phyloP scores from a whole-genome alignment of 1,140 invertebrate species.

The Laodelphax striatellus region DNA sequence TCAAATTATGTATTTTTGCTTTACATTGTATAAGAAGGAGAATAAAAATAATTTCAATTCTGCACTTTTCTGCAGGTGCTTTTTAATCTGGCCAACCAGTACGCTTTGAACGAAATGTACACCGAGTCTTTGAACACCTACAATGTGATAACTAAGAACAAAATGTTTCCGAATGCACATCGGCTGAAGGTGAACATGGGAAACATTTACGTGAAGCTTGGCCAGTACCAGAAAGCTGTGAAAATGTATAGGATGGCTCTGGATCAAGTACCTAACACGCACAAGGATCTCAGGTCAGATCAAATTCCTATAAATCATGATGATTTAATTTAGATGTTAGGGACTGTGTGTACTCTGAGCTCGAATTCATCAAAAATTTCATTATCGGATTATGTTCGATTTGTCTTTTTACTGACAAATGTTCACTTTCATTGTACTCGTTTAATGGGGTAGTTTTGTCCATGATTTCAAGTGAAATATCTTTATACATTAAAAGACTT shows the following conservation, averaged over 20 bases:
- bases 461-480: no score
- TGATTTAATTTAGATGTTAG: no score
- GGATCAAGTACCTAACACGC: slow-evolving; percentile 85
- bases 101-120: slow-evolving; percentile 86
- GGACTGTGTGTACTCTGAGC: no score
- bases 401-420: no score
- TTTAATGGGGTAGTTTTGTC: no score
- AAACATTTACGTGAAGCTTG: slow-evolving; percentile 93
- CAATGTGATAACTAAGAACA: slow-evolving; percentile 75
- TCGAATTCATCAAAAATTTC: no score
- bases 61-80: slow-evolving; percentile 50
- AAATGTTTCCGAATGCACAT: slow-evolving; percentile 76
- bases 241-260: slow-evolving; percentile 97
- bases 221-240: slow-evolving; percentile 87
- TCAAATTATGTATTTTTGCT: no score
- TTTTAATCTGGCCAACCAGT: slow-evolving; percentile 89
- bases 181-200: slow-evolving; percentile 96
- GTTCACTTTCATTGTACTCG: no score
- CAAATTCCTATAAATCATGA: background rate
- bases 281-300: slow-evolving; percentile 75
- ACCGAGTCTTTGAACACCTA: slow-evolving; percentile 93
- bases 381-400: no score
- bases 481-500: no score
- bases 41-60: no score
- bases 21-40: no score